Base-by-base conservation (phyloP, 1,140 invertebrate species). In the Hylaeus volcanicus region DNA sequence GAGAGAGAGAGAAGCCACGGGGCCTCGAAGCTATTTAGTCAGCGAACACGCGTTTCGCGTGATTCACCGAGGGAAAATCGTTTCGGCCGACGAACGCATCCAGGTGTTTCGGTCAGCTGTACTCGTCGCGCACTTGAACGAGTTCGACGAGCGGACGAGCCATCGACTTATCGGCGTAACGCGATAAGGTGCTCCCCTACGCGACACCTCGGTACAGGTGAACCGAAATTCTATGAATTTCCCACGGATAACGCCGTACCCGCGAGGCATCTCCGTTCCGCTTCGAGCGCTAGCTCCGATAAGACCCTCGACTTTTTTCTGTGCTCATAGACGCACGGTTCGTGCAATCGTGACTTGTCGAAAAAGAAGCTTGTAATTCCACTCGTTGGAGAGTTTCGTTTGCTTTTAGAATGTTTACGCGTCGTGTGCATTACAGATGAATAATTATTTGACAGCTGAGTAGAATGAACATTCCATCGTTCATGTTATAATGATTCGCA, bases 51-150 rank as follows among this genome's bases (percentile, higher is more conserved):
- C 5, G 55, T 11, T 41, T 55, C 12, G 63, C 37, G 39, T 86
- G 86, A 86, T 82, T 87, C 82, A 87, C 11, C 74, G 15, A 56
- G 68, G 69, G 68, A 65, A 68, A 79, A 79, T 45, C 56, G 60
- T 83, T 63, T 77, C 8, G 69, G 9, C 15, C 58, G 61, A 74
- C 58, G 71, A n/a, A 15, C 12, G 9, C 60, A 39, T 15, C 63
- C 70, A 74, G 70, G 76, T 86, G 81, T 83, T 80, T 53, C 76
- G 81, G 82, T 83, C 84, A 64, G 2, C 51, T 55, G 85, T 77
- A 86, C 84, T 76, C 69, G 45, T 37, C 26, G 55, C 43, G 73
- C 81, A 87, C 84, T 83, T 39, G 63, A 66, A 66, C 76, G 65
- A 72, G 60, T 82, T 75, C 74, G 60, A 26, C 26, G 26, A 26